Base-by-base conservation (phyloP, 2,113 vertebrate genomes). In the Neogale vison region DNA sequence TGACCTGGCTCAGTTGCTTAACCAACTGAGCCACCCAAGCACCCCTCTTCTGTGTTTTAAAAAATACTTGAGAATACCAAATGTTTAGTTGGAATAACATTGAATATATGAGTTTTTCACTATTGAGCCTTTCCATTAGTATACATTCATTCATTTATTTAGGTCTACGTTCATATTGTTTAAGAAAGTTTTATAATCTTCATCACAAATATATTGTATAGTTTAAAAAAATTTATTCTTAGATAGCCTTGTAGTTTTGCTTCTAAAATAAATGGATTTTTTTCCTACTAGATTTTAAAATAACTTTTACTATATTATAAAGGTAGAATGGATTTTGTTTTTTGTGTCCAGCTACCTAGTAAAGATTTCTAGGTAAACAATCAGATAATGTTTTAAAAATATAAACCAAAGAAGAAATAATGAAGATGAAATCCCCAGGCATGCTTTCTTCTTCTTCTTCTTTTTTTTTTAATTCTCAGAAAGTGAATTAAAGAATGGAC, bases 121-220 rank as follows among this genome's bases (percentile, higher is more conserved):
- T 77, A 34, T 21, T 88, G 18, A 57, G 20, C 15, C 34, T 88
- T 77, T 20, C 18, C 13, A 29, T 74, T 63, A 39, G 34, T 45
- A 67, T 82, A 81, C 5, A 79, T n/a, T 74, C 42, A 74, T 55
- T 91, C 42, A 72, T 81, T 81, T 92, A 82, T 63, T 90, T 95
- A 52, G 42, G 20, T 81, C 42, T 88, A 82, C 20, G 76, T 83
- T 95, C 52, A 81, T 12, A 26, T 67, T 3, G 76, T 57, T 76
- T 31, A 59, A 26, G 88, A 47, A 93, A 83, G 17, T 50, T 67
- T 93, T 83, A 93, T 93, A 76, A 47, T 76, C 88, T 93, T 83
- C 23, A 42, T 92, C 63, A 76, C 36, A 34, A 76, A 67, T 76
- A 4, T 88, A 34, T 76, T 88, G 8, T n/a, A 34, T 63, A 52